phyloP scores from a whole-genome alignment of 2,113 vertebrate genomes.

The Echinops telfairi region DNA sequence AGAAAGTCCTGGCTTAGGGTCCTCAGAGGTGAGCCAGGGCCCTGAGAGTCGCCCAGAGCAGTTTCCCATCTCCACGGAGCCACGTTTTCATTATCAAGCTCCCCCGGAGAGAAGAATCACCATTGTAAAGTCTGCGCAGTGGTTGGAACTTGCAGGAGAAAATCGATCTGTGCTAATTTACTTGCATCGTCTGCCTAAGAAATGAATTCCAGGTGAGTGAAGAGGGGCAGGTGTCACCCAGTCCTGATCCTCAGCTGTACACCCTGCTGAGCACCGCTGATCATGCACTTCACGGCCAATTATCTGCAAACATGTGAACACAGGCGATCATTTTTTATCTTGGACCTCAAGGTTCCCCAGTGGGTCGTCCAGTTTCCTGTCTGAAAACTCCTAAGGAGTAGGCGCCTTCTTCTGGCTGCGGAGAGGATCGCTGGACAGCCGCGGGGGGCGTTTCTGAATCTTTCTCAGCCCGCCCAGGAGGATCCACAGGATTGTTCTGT shows the following conservation, averaged over 20 bases:
- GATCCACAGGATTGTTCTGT: neutral
- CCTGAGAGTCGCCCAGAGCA: accelerated
- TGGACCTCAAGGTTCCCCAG: accelerated
- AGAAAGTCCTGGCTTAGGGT: accelerated
- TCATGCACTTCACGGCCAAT: neutral
- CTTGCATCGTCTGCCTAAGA: neutral
- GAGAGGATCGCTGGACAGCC: neutral
- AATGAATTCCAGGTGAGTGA: neutral
- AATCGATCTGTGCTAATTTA: neutral
- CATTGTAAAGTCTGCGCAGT: neutral
- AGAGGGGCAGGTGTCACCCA: neutral
- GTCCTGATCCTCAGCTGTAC: neutral
- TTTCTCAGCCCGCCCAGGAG: neutral
- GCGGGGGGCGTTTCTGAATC: neutral
- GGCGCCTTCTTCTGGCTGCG: conserved; percentile 56
- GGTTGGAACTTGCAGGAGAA: neutral
- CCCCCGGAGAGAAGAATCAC: neutral
- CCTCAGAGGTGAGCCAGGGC: neutral
- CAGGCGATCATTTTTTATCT: neutral
- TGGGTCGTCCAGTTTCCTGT: accelerated
- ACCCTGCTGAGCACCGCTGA: neutral
- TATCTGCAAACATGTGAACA: neutral
- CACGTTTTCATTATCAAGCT: neutral
- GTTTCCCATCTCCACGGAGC: neutral
- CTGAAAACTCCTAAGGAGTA: conserved; percentile 35